A percentile compares a stretch with the other conserved stretches of the same genome.
phyloP scores from a whole-genome alignment of 2,888 invertebrate species.

The Morpho deidamia region DNA sequence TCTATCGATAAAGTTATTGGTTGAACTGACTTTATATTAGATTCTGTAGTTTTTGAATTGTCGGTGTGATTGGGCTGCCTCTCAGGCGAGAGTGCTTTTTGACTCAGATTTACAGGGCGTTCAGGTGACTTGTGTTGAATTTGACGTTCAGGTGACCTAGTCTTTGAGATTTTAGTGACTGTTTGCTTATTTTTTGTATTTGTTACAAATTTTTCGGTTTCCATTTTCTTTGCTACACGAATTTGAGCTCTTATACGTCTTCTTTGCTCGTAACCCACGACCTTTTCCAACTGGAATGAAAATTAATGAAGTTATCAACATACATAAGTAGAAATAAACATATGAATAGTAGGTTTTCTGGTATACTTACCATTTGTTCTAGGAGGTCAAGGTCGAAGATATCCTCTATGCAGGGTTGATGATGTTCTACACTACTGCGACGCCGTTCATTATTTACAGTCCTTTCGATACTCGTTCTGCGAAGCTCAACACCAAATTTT shows the following conservation, averaged over 20 bases:
- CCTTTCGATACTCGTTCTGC: constrained; percentile 76
- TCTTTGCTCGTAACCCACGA: constrained; percentile 86
- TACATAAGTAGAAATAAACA: too few species aligned
- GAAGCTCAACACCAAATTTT: constrained; percentile 84
- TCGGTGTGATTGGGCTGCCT: constrained; percentile 23
- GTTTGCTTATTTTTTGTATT: constrained; percentile 42
- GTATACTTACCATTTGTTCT: constrained; percentile 82
- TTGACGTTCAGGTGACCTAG: constrained; percentile 43
- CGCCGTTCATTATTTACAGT: constrained; percentile 64
- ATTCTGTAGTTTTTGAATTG: constrained; percentile 28
- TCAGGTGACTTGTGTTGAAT: constrained; percentile 39
- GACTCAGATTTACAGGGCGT: constrained; percentile 30
- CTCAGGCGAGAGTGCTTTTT: constrained; percentile 45
- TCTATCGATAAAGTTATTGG: constrained; percentile 13
- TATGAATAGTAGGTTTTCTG: too few species aligned
- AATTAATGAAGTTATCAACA: background rate
- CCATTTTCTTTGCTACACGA: constrained; percentile 82
- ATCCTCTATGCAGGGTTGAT: constrained; percentile 82
- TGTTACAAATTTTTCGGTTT: constrained; percentile 42
- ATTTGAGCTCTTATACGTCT: constrained; percentile 88
- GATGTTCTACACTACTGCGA: constrained; percentile 67
- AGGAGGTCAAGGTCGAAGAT: constrained; percentile 84
- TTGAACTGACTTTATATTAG: constrained; percentile 28
- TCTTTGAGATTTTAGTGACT: constrained; percentile 32
- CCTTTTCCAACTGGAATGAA: constrained; percentile 83